Base-by-base conservation (phyloP, 2,113 vertebrate species). In the Odontophorus gujanensis region DNA sequence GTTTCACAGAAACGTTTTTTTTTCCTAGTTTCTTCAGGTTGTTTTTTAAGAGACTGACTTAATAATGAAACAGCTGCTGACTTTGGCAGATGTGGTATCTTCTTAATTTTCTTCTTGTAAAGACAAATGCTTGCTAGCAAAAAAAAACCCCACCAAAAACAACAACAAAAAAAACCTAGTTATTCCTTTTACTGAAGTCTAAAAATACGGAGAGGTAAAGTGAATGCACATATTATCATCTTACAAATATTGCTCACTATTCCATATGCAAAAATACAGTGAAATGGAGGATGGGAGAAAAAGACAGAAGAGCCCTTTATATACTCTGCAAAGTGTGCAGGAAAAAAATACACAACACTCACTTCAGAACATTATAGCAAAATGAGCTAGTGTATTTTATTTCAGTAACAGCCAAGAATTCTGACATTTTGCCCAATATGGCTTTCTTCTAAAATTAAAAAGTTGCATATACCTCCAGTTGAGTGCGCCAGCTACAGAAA, bases 341-440 rank as follows among this genome's bases (percentile, higher is more conserved):
- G 65, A 96, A 96, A 94, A 71, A 71, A 95, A 90, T 51, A 97
- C 93, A 0, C 91, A 77, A 94, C 86, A 96, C 94, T 89, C 94
- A 81, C 76, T 91, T 96, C 79, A 82, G 92, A 94, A 94, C 80
- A 22, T 97, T 66, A 3, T 97, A 96, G 85, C 93, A 97, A 97
- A 97, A 97, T 86, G 85, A 96, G 94, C 94, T 92, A 93, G 91
- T 96, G 96, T 96, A 68, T 95, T 97, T 97, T 97, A 97, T 97
- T 97, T 96, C 84, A 81, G 81, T 94, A 97, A 96, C 91, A 97
- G 95, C 96, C 94, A 96, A 96, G 95, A 96, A 96, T 96, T 95
- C 88, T 92, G 90, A 96, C 96, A 96, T 95, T 96, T 97, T 95
- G 95, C 84, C 93, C 95, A 95, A 75, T 96, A 97, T 96, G 97